Base-by-base conservation (phyloP, 2,888 invertebrate species). In the Meghimatium bilineatum region DNA sequence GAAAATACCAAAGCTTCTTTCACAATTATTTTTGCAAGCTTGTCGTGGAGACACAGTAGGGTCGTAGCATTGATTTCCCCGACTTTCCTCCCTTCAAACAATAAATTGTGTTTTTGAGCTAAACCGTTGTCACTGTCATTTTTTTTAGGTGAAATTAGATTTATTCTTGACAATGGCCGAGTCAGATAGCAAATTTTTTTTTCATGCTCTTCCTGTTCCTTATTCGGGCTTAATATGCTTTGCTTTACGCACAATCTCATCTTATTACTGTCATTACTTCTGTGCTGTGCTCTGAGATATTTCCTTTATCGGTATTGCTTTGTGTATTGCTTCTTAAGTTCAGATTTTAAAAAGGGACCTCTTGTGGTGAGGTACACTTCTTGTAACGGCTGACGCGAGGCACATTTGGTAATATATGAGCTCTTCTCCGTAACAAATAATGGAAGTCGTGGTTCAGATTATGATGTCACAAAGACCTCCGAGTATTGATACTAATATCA, bases 91-190 rank as follows among this genome's bases (percentile, higher is more conserved):
- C n/a, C n/a, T 20, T 38, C 5, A 32, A 74, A 44, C 38, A 56
- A 56, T 20, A 72, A 72, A 72, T 72, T 72, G 44, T 44, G 49
- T 72, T 72, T 44, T 72, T 14, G 72, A 26, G 72, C n/a, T 72
- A 72, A 72, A 49, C 72, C 17, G 44, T 72, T 49, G 72, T 72
- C 72, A 72, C 10, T 72, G 72, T 44, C 72, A 49, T 72, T 72
- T 66, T 72, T 66, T 72, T 44, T 44, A n/a, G 26, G 44, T 72
- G 71, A 72, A 74, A 52, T 74, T 38, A 44, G 32, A 63, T 63
- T 66, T 66, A 77, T 17, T 63, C n/a, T 23, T 77, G 10, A 17
- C 63, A 38, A 36, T 12, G 38, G 32, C 1, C 29, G 56, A 44
- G n/a, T 44, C 44, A 72, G 72, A 72, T 20, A 72, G 44, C 44